phyloP scores from a whole-genome alignment of 2,113 vertebrate species.

The Erythrolamprus reginae region DNA sequence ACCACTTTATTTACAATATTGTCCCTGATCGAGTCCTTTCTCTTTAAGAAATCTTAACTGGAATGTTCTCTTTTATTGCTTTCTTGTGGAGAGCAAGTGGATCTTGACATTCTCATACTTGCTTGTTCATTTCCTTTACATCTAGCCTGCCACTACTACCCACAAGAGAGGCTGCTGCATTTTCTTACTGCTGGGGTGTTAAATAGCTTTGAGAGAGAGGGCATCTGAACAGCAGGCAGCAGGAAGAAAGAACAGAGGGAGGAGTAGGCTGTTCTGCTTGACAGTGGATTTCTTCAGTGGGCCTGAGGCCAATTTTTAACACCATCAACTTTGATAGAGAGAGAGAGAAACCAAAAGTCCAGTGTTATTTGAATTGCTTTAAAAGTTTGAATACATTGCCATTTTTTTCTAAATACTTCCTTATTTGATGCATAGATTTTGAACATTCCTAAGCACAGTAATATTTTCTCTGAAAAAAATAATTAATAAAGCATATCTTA shows the following conservation, averaged over 20 bases:
- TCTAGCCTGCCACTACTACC: neutral
- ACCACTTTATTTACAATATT: neutral
- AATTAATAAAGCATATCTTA: neutral
- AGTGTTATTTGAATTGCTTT: neutral
- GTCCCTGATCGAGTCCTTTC: neutral
- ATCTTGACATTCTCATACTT: neutral
- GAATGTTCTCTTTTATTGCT: neutral
- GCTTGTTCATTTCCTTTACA: neutral
- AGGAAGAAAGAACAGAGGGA: neutral
- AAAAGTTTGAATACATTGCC: neutral
- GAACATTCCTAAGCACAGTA: neutral
- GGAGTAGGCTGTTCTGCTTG: neutral
- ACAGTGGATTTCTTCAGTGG: neutral
- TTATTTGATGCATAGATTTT: neutral
- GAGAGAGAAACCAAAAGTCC: no score
- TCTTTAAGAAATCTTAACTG: neutral
- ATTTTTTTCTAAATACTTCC: neutral
- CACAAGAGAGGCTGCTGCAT: neutral
- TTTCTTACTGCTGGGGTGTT: neutral
- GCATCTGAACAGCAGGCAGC: no score
- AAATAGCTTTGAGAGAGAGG: neutral
- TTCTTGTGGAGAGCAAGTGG: neutral
- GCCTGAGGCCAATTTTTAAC: neutral
- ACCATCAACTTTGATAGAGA: neutral
- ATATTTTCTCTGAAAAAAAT: neutral